phyloP scores from a whole-genome alignment of 2,113 vertebrate genomes.

The Syrmaticus mikado region DNA sequence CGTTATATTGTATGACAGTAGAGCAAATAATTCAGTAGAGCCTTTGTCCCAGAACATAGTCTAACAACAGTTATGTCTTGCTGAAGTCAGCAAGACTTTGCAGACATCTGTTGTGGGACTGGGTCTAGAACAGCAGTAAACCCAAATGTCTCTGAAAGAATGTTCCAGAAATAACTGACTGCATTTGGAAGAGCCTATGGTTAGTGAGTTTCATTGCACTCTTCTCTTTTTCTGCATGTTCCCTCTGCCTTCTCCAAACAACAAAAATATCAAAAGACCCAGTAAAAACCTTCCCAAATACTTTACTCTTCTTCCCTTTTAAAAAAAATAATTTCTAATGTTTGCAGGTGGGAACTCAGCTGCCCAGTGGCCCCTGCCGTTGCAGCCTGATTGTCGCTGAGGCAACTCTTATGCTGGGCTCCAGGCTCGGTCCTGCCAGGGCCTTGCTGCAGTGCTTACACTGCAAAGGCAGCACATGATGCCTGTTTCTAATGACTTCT shows the following conservation, averaged over 20 bases:
- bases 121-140: conserved; percentile 23
- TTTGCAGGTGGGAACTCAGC: background rate
- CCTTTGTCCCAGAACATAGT: background rate
- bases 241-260: background rate
- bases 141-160: background rate
- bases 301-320: background rate
- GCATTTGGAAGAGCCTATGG: background rate
- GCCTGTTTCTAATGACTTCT: background rate
- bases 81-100: background rate
- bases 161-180: conserved; percentile 1
- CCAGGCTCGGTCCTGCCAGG: background rate
- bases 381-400: background rate
- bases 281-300: background rate
- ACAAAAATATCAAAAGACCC: background rate
- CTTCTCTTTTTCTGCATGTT: background rate
- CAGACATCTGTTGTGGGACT: background rate
- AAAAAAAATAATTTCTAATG: background rate
- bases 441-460: background rate
- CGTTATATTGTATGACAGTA: background rate
- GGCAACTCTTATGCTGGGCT: background rate
- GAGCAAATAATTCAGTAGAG: background rate
- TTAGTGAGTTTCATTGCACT: background rate
- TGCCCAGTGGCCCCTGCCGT: background rate
- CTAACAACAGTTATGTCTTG: background rate
- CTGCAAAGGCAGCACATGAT: accelerated